Evolutionary conservation across 2,113 vertebrate genomes (phyloP).

Genomic region (Neolamprologus toae): DNA sequence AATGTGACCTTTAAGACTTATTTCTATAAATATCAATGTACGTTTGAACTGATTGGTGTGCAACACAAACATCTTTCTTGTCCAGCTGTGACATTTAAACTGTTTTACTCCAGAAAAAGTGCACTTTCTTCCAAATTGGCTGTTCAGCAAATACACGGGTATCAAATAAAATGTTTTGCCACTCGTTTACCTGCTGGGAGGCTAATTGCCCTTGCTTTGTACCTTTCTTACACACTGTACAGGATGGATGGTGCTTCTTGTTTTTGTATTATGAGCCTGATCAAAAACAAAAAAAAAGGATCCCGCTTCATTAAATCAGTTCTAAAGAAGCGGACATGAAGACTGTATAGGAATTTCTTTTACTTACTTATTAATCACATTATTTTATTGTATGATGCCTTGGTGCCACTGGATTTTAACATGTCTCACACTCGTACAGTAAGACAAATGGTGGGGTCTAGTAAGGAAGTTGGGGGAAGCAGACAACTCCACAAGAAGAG

Average conservation of each 20-base stretch:
- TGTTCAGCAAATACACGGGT: accelerated
- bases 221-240: neutral
- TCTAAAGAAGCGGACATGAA: neutral
- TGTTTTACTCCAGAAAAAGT: neutral
- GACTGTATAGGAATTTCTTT: neutral
- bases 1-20: neutral
- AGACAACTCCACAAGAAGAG: neutral
- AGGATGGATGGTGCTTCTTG: neutral
- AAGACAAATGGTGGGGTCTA: neutral
- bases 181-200: neutral
- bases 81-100: neutral
- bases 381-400: neutral
- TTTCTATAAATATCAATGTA: constrained; percentile 17
- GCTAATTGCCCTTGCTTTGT: neutral
- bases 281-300: neutral
- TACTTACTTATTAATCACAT: neutral
- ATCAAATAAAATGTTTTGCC: neutral
- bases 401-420: neutral
- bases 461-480: neutral
- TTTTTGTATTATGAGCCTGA: neutral
- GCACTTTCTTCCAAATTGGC: neutral
- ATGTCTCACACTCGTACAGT: neutral
- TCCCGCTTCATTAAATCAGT: neutral
- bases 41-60: neutral
- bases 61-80: neutral